A percentile compares a stretch with the other conserved stretches of the same genome.
Evolutionary conservation across 2,113 vertebrate genomes (phyloP).

Genomic region (Picathartes gymnocephalus): DNA sequence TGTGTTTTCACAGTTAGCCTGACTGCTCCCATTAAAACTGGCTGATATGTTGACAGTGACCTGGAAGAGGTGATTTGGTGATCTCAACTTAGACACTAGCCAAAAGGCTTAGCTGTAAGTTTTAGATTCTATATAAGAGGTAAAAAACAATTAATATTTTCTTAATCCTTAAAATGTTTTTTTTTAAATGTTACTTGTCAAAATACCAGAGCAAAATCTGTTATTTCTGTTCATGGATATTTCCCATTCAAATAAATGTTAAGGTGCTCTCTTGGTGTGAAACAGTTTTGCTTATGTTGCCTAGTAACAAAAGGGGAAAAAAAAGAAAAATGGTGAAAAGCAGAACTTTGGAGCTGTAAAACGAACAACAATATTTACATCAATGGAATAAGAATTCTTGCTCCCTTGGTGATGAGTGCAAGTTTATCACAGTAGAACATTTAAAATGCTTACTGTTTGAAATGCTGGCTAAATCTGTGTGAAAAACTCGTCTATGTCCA

Average conservation of each 20-base stretch:
- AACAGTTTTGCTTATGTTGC: conserved; percentile 30
- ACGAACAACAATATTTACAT: conserved; percentile 23
- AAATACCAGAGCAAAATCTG: neutral
- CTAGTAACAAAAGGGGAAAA: conserved; percentile 15
- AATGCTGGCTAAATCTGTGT: neutral
- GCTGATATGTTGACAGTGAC: neutral
- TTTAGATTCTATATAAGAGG: neutral
- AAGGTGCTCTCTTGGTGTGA: neutral
- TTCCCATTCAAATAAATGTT: conserved; percentile 50
- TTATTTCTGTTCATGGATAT: conserved; percentile 14
- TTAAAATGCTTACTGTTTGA: neutral
- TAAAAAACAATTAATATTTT: neutral
- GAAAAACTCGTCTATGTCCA: neutral
- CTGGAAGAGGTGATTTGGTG: neutral
- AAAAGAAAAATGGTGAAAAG: neutral
- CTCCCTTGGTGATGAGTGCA: neutral
- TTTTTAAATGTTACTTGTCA: neutral
- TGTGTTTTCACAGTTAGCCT: neutral
- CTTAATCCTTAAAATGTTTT: neutral
- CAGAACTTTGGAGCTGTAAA: neutral
- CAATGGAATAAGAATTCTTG: neutral
- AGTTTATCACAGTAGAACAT: neutral
- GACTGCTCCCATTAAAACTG: neutral
- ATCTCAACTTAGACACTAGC: neutral
- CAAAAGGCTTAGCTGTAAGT: neutral